Percentiles rank a stretch among this genome's conserved stretches.
Evolutionary conservation across 64 coral and sea anemone species (phyloP).

Genomic region (Stichodactyla mertensii): DNA sequence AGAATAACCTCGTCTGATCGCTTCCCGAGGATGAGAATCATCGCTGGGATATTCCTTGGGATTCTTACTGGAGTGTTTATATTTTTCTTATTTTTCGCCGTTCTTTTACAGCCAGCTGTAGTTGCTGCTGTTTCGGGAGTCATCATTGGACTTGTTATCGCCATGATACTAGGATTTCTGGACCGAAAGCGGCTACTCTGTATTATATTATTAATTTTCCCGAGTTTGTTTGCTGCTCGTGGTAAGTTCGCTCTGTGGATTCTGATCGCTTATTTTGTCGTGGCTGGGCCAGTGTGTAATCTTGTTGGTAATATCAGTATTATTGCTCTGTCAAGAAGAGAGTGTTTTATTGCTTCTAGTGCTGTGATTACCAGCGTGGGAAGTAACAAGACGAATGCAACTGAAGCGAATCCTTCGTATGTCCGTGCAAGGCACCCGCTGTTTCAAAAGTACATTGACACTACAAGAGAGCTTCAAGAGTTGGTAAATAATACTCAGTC

Average conservation of each 20-base stretch:
- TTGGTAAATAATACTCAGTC: not conserved
- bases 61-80: slow-evolving; percentile 67
- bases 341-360: slow-evolving; percentile 18
- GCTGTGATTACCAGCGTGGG: not conserved
- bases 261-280: slow-evolving; percentile 72
- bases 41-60: slow-evolving; percentile 63
- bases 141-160: slow-evolving; percentile 58
- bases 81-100: slow-evolving; percentile 68
- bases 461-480: not conserved
- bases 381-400: not conserved
- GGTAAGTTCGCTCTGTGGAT: slow-evolving; percentile 81
- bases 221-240: slow-evolving; percentile 65
- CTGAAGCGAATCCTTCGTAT: slow-evolving; percentile 1
- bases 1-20: slow-evolving; percentile 43
- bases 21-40: slow-evolving; percentile 67
- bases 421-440: not conserved
- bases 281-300: slow-evolving; percentile 87
- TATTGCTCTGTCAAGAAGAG: slow-evolving; percentile 30
- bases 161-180: slow-evolving; percentile 77
- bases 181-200: slow-evolving; percentile 64
- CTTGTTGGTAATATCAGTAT: slow-evolving; percentile 63
- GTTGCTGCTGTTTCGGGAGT: slow-evolving; percentile 52
- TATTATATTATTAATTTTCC: slow-evolving; percentile 73
- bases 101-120: slow-evolving; percentile 39
- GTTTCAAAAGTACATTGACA: not conserved